Evolutionary conservation across 2,888 invertebrate genomes (phyloP).

Genomic region (Azorinus chamasolen): DNA sequence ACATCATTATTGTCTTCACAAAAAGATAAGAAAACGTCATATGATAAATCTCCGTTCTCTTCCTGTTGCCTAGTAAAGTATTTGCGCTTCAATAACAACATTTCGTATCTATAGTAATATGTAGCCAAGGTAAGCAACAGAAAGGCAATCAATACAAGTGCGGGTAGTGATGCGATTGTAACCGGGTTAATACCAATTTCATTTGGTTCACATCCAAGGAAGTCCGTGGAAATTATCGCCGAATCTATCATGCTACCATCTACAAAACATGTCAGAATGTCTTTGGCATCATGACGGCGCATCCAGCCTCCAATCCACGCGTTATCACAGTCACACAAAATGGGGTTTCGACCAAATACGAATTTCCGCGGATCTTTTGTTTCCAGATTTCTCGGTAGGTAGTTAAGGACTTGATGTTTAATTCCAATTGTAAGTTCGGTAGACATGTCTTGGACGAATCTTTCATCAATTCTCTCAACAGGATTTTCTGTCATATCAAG

Average conservation of each 20-base stretch:
- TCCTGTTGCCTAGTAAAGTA: neutral
- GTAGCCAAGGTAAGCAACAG: neutral
- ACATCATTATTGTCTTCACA: constrained; percentile 22
- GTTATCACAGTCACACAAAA: constrained; percentile 38
- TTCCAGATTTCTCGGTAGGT: constrained; percentile 9
- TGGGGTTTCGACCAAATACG: constrained; percentile 23
- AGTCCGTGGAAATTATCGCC: neutral
- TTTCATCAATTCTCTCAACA: constrained; percentile 6
- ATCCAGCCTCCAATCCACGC: constrained; percentile 47
- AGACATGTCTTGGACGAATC: neutral
- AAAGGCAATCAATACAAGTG: too few species aligned
- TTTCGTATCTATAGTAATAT: neutral
- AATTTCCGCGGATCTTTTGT: constrained; percentile 20
- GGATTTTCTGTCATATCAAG: constrained; percentile 25
- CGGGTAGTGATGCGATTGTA: too few species aligned
- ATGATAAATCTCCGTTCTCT: neutral
- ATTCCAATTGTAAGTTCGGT: constrained; percentile 7
- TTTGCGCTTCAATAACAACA: neutral
- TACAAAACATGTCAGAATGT: constrained; percentile 13
- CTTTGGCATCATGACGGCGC: constrained; percentile 16
- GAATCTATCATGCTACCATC: constrained; percentile 1
- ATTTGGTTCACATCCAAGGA: neutral
- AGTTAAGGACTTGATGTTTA: constrained; percentile 9
- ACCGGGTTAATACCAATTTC: neutral
- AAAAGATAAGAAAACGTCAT: constrained; percentile 20